Evolutionary conservation across 2,113 vertebrate genomes (phyloP), one percentile per base, ranked within the genome.

Genomic region (Crypturellus undulatus): DNA sequence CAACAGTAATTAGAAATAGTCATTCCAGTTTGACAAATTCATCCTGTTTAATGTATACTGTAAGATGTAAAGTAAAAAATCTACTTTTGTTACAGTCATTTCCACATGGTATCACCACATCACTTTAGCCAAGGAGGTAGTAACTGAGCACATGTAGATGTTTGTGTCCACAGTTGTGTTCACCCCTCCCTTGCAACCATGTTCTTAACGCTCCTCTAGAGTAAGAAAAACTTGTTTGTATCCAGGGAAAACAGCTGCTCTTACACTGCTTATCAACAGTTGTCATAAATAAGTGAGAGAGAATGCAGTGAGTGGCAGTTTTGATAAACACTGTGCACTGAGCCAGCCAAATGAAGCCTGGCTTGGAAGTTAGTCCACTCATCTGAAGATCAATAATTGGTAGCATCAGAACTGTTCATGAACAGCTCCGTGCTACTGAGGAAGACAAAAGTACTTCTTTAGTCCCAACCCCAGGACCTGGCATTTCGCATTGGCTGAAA

Each of bases 31-130:
- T 4, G 21, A 32, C 11, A 63, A 36, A 63, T 24, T 38, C 60
- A 34, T 63, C 34, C 60, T 63, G 60, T 25, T 63, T 14, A 63
- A 51, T 2, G 15, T 25, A n/a, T n/a, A n/a, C n/a, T n/a, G n/a
- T n/a, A n/a, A n/a, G n/a, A n/a, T n/a, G n/a, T n/a, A n/a, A n/a
- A n/a, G n/a, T n/a, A n/a, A n/a, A 26, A 30, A 78, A 10, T 59
- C 19, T 76, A 24, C 2, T 1, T 6, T 45, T 49, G 32, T 32
- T 22, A 65, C 67, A 49, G 68, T 21, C 40, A 40, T 36, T 47
- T 36, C 18, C 10, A 16, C 28, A 5, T 0, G 0, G 21, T 5
- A 71, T 3, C 89, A 45, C 34, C 14, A 0, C 2, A 72, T 3
- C 79, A 52, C 16, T 26, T 6, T 2, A 21, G 40, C 7, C 4